Evolutionary conservation across 2,888 invertebrate species (phyloP), one percentile per base, ranked within the genome.

Genomic region (Agonopterix alstromeriana): DNA sequence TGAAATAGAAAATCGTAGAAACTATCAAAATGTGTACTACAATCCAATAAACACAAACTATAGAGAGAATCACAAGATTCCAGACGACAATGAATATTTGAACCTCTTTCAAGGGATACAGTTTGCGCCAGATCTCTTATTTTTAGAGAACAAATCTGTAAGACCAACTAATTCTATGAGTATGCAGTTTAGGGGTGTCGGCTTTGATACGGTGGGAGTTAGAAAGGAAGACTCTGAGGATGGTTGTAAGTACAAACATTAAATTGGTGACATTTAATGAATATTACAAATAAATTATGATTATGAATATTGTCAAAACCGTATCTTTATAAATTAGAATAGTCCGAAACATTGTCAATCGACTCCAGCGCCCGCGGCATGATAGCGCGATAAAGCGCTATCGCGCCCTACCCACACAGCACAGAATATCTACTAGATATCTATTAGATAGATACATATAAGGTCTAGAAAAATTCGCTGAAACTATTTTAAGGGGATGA

Each of bases 61-160:
- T 3, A 38, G 38, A 38, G n/a, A 38, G 2, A 38, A 38, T 9
- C 38, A 38, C 38, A n/a, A 1, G n/a, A 9, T 38, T 9, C 38
- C 42, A 11, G 5, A 63, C n/a, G 73, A 66, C 0, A 67, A 74
- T 1, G 65, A 65, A 0, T 81, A 65, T 50, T 50, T 73, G 0
- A 53, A 65, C 7, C 53, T 85, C 8, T 83, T 85, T 55, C 63
- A 65, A 53, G 67, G 68, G 8, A 42, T 12, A 55, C 57, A 7
- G 58, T 35, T 1, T 7, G 4, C 53, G 2, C 55, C 56, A 0
- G 49, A 59, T 8, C 54, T 65, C 35, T 48, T 52, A 46, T 56
- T 60, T 11, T 41, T 70, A 41, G 77, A 80, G 43, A 79, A 80
- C 42, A 84, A 85, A 41, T 67, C 70, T 0, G 56, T 67, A 1